These are phyloP conservation scores for Corythornis madagascariensis DNA, from an alignment of 2,113 vertebrate genomes.

Conservation along the genomic window DNA sequence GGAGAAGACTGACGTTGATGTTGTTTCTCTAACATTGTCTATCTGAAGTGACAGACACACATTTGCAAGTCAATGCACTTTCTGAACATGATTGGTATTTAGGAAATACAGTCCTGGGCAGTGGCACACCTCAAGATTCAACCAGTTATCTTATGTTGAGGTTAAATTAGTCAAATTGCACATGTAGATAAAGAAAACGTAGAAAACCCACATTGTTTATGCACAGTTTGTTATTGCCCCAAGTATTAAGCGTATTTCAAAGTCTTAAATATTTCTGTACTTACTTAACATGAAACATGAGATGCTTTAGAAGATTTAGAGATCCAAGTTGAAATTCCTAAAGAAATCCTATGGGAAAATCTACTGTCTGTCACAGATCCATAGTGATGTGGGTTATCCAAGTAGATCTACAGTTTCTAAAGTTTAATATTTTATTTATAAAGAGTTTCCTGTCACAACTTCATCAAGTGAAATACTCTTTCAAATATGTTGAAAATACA, in stretches of 20 bases:
- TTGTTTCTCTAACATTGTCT: background rate
- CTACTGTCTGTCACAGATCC: background rate
- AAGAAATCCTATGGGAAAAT: background rate
- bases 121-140: background rate
- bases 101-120: background rate
- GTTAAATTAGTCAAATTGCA: background rate
- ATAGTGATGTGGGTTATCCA: background rate
- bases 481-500: background rate
- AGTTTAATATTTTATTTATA: background rate
- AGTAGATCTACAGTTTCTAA: background rate
- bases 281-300: background rate
- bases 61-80: background rate
- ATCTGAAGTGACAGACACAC: background rate
- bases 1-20: background rate
- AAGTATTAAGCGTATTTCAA: background rate
- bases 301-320: background rate
- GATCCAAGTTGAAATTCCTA: background rate
- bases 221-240: background rate
- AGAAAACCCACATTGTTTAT: background rate
- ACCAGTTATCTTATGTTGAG: background rate
- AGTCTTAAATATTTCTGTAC: background rate
- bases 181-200: background rate
- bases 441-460: background rate
- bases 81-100: fast-evolving
- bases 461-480: background rate